A percentile compares a stretch with the other conserved stretches of the same genome.
phyloP scores from a whole-genome alignment of 2,113 vertebrate species.

The Lepus americanus region DNA sequence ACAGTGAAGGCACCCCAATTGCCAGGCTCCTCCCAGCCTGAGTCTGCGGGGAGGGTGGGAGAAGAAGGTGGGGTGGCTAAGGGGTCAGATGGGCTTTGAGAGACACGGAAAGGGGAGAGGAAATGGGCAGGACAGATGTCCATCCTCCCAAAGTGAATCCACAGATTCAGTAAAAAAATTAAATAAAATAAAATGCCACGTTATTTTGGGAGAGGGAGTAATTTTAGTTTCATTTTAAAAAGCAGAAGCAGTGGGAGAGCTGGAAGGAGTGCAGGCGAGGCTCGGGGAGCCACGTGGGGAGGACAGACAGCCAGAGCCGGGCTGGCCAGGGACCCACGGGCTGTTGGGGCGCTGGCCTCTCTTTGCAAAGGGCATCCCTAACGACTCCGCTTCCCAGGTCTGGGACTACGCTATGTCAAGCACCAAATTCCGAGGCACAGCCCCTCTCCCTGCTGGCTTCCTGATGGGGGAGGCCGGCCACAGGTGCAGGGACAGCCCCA shows the following conservation, averaged over 20 bases:
- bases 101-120: no score
- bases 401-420: fast-evolving
- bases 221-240: not conserved
- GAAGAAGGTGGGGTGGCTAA: not conserved
- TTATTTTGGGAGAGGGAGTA: conserved; percentile 11
- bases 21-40: not conserved
- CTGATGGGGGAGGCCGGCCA: not conserved
- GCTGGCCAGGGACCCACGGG: not conserved
- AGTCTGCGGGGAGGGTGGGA: not conserved
- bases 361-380: not conserved
- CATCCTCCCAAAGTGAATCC: not conserved
- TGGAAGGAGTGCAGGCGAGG: not conserved
- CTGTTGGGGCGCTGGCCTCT: not conserved
- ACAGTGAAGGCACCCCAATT: no score
- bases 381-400: no score
- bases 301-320: not conserved
- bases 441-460: not conserved
- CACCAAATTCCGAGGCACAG: no score
- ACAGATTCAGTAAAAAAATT: not conserved
- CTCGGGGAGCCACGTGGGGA: not conserved
- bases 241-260: not conserved
- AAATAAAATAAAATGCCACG: not conserved
- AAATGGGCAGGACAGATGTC: not conserved
- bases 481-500: not conserved
- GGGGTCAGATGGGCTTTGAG: not conserved